phyloP scores from a whole-genome alignment of 1,140 invertebrate genomes.

The Arion vulgaris region DNA sequence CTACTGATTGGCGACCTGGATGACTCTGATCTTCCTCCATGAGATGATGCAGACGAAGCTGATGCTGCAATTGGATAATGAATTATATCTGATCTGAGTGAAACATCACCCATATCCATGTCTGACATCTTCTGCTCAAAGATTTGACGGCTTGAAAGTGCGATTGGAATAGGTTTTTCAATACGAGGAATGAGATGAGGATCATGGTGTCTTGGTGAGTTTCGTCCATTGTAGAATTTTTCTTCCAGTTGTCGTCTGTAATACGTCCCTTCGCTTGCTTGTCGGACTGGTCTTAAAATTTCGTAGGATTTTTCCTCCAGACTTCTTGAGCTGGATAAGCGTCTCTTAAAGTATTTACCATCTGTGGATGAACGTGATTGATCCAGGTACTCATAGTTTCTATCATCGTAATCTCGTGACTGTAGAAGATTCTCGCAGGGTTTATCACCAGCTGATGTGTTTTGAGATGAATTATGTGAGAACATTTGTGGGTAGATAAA shows the following conservation, averaged over 20 bases:
- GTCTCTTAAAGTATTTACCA: conserved; percentile 35
- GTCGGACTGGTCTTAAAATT: background rate
- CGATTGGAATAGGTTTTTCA: conserved; percentile 39
- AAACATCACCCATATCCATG: conserved; percentile 39
- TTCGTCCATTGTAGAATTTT: background rate
- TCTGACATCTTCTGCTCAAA: conserved; percentile 38
- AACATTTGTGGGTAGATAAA: conserved; percentile 61
- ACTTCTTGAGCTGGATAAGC: conserved; percentile 18
- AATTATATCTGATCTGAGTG: conserved; percentile 38
- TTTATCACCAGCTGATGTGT: conserved; percentile 48
- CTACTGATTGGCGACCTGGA: conserved; percentile 42
- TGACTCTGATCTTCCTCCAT: conserved; percentile 20
- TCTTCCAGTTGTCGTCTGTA: conserved; percentile 36
- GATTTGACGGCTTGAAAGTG: conserved; percentile 23
- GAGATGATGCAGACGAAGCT: conserved; percentile 41
- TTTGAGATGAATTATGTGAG: conserved; percentile 28
- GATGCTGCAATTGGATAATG: conserved; percentile 18
- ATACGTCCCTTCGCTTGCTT: conserved; percentile 39
- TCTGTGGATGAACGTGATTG: conserved; percentile 46
- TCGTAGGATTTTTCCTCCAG: conserved; percentile 11
- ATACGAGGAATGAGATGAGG: conserved; percentile 2
- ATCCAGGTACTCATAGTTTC: conserved; percentile 50
- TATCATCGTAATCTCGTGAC: conserved; percentile 54
- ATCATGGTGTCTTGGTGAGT: background rate
- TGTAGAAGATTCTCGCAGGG: conserved; percentile 54